Conservation (phyloP, 2,888 invertebrate species). For the Candidula unifasciata region DNA sequence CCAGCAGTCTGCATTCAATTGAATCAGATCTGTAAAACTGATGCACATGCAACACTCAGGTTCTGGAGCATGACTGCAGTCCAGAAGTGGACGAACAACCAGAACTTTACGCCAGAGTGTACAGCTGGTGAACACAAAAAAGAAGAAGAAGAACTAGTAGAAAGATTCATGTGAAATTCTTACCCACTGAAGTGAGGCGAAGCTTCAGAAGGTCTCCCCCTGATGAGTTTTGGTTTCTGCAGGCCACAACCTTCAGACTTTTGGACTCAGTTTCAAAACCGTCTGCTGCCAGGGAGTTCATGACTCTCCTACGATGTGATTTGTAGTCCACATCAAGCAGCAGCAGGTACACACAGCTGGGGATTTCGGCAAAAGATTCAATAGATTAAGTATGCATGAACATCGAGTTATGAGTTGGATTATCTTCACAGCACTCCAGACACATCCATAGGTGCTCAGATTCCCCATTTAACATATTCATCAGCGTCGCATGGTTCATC, state of each 20-base stretch:
- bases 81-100: no score
- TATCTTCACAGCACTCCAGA: no score
- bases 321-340: neutral
- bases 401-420: no score
- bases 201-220: neutral
- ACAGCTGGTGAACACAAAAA: no score
- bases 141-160: neutral
- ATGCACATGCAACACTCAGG: no score
- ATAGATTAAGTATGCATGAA: neutral
- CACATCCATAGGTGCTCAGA: no score
- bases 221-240: neutral
- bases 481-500: no score
- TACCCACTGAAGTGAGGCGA: neutral
- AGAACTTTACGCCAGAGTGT: no score
- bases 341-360: neutral
- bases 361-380: neutral
- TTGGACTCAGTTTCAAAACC: conserved; percentile 3
- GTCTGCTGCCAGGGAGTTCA: neutral
- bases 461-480: no score
- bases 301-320: neutral
- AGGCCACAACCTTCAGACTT: neutral
- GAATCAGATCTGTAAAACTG: no score
- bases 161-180: neutral
- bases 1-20: no score
- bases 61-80: no score